A percentile compares a stretch with the other conserved stretches of the same genome.
Evolutionary conservation across 1,140 invertebrate genomes (phyloP).

Genomic region (Camponotus pennsylvanicus): DNA sequence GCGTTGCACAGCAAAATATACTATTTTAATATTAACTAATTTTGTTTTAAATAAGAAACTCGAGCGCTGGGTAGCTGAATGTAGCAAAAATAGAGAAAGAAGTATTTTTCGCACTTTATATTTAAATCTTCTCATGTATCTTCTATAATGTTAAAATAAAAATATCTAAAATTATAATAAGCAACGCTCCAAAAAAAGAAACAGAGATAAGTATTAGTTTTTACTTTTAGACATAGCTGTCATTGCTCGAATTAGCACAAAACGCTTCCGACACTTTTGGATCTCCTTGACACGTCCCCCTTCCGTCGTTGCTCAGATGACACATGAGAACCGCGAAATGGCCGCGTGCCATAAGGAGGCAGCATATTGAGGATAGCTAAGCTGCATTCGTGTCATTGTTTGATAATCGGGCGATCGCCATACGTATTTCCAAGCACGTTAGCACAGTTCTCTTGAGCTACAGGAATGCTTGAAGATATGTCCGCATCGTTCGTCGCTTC

Average conservation of each 20-base stretch:
- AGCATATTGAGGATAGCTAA: slow-evolving; percentile 26
- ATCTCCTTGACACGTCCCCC: slow-evolving; percentile 18
- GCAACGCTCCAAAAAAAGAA: background rate
- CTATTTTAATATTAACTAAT: slow-evolving; percentile 26
- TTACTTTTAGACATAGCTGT: background rate
- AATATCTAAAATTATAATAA: background rate
- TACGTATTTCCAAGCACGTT: slow-evolving; percentile 31
- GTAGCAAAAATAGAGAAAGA: background rate
- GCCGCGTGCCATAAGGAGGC: slow-evolving; percentile 22
- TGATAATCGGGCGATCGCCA: slow-evolving; percentile 41
- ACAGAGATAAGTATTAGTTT: background rate
- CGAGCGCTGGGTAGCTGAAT: background rate
- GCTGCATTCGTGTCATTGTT: slow-evolving; percentile 36
- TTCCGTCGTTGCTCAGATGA: background rate
- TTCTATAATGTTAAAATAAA: background rate
- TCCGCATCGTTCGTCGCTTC: slow-evolving; percentile 8
- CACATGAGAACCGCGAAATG: slow-evolving; percentile 3
- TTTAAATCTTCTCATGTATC: background rate
- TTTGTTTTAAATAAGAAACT: slow-evolving; percentile 10
- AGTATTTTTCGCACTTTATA: background rate
- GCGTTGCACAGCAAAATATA: background rate
- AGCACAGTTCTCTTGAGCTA: background rate
- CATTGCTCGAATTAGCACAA: background rate
- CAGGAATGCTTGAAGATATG: slow-evolving; percentile 25
- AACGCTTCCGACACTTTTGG: background rate